Evolutionary conservation across 2,888 invertebrate species (phyloP), one percentile per base, ranked within the genome.

Genomic region (Napeogenes sylphis): DNA sequence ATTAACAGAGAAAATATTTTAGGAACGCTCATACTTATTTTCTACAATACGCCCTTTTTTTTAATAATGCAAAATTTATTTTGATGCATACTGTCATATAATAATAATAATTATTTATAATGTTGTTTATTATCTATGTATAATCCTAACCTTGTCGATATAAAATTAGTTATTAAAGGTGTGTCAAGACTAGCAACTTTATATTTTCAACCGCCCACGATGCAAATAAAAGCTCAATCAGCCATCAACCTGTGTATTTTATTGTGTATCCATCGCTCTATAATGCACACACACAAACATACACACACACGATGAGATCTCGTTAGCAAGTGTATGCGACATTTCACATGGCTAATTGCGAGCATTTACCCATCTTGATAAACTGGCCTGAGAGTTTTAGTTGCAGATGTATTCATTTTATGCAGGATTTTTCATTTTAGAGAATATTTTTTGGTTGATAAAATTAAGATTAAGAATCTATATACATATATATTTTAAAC

Each of bases 281-380:
- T 30, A 10, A 51, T 30, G 30, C 10, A 51, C 30, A 30, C 6
- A 51, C 21, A 30, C 10, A 51, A 45, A 35, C 60, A 56, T 77
- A 77, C 74, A 73, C 75, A 79, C 80, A 76, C 77, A 76, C 77
- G 79, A 77, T 81, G 80, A 80, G 82, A 83, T 82, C 85, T 90
- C 87, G 90, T 90, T 90, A 90, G 89, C 89, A 85, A 84, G 87
- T 81, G 76, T 80, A 84, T 83, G 87, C 83, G 90, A 90, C 90
- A 90, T 90, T 90, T 90, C 90, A 86, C 90, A 85, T 83, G 82
- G 83, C 89, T 90, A 90, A 90, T 90, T 90, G 89, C 86, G 77
- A 83, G 82, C 87, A 82, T 88, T 89, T 90, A 89, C 87, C 85
- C 87, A 85, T 88, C 84, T 85, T 83, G 88, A 90, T 89, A 87